Base-by-base conservation (phyloP, 2,113 vertebrate species). In the Macaca fascicularis region DNA sequence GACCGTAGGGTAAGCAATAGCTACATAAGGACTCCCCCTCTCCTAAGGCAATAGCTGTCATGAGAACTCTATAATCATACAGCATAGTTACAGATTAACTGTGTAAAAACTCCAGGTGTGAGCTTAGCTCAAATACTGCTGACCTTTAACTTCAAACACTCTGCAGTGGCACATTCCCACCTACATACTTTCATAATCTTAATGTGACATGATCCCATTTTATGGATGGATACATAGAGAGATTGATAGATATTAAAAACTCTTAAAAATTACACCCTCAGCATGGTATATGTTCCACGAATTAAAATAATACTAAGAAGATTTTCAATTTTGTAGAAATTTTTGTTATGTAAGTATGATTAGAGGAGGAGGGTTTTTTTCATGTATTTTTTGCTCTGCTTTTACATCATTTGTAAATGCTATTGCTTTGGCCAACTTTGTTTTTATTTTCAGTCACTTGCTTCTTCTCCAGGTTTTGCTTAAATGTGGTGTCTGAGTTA, bases 131-230 rank as follows among this genome's bases (percentile, higher is more conserved):
- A 80, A 64, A 70, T 25, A 79, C 48, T 40, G 40, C 16, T 7
- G 4, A 72, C 23, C 59, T 22, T 45, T 57, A 72, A 64, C 32
- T 74, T 27, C 50, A 93, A 83, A 43, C 30, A 13, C 35, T 89
- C 64, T n/a, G 5, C 25, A 67, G 25, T 23, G n/a, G 35, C 27
- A 40, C 23, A 11, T 30, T 67, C 8, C 17, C 59, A 87, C 30
- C 59, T 64, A 92, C 22, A 88, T 35, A 74, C 19, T 57, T 30
- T 19, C 75, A 48, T 70, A 80, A 95, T 81, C n/a, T 43, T 75
- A 75, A 20, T 59, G 23, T 25, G 48, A 23, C 1, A 22, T 74
- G 22, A 69, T 45, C 32, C 55, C 10, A 25, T 78, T 40, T 22
- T 57, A 70, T 45, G 45, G 14, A 78, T 20, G 57, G 25, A 79